These are phyloP conservation scores for Morone chrysops DNA, from an alignment of 2,113 vertebrate species.

Conservation along the genomic window DNA sequence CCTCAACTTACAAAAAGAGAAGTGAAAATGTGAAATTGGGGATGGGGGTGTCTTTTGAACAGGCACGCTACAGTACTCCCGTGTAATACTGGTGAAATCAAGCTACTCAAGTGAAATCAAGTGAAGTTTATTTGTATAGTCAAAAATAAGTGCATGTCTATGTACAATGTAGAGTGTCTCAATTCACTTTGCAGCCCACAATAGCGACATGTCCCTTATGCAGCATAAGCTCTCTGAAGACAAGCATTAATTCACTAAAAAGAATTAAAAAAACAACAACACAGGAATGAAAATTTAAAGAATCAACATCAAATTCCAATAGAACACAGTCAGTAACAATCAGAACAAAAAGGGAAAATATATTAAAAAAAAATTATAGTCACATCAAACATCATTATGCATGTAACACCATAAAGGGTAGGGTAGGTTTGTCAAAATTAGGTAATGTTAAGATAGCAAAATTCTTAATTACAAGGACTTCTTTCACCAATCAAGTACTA, in stretches of 20 bases:
- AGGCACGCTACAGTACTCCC: background rate
- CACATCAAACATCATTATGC: background rate
- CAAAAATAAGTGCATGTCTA: background rate
- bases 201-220: background rate
- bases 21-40: slow-evolving; percentile 25
- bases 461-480: background rate
- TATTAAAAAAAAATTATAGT: background rate
- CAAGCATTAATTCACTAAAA: background rate
- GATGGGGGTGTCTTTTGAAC: background rate
- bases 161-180: background rate
- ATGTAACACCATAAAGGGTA: background rate
- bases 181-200: background rate
- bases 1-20: slow-evolving; percentile 27
- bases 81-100: slow-evolving; percentile 6
- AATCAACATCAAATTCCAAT: background rate
- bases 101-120: background rate
- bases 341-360: background rate
- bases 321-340: background rate
- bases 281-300: background rate
- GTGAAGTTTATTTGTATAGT: slow-evolving; percentile 14
- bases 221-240: background rate
- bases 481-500: background rate
- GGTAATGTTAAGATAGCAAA: background rate
- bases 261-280: background rate
- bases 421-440: background rate